A percentile compares a stretch with the other conserved stretches of the same genome.
phyloP scores from a whole-genome alignment of 2,888 invertebrate species.

The Steromphala cineraria region DNA sequence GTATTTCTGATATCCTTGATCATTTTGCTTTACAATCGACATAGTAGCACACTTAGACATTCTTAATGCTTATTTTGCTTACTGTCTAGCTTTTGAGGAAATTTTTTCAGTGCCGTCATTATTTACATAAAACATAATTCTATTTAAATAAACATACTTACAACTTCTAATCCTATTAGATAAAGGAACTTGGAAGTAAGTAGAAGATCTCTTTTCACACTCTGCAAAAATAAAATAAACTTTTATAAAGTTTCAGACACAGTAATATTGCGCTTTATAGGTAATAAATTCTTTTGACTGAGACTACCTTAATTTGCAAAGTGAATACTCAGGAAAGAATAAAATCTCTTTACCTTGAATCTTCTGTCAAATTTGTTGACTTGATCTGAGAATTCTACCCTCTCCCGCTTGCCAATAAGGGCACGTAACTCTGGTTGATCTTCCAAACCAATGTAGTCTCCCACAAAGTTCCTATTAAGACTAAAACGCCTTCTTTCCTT shows the following conservation, averaged over 20 bases:
- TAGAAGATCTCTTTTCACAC: slow-evolving; percentile 80
- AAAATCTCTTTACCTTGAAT: slow-evolving; percentile 78
- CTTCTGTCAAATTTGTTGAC: slow-evolving; percentile 82
- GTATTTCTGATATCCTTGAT: too few relatives aligned
- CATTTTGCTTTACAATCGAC: too few relatives aligned
- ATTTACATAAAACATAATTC: too few relatives aligned
- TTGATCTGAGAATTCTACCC: slow-evolving; percentile 81
- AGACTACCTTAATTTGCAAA: too few relatives aligned
- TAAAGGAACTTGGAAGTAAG: slow-evolving; percentile 80
- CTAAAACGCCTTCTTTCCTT: slow-evolving; percentile 81
- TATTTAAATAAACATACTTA: slow-evolving; percentile 54
- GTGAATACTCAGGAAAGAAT: neutral
- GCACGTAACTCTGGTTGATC: slow-evolving; percentile 79
- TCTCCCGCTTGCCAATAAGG: slow-evolving; percentile 81
- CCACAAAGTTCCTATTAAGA: slow-evolving; percentile 82
- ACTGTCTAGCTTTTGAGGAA: too few relatives aligned
- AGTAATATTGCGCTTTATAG: too few relatives aligned
- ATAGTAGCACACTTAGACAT: too few relatives aligned
- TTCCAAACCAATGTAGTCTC: slow-evolving; percentile 83
- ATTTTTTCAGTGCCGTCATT: too few relatives aligned
- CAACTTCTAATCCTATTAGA: slow-evolving; percentile 81
- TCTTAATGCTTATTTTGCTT: too few relatives aligned
- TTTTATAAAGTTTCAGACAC: too few relatives aligned
- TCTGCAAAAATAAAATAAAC: slow-evolving; percentile 69
- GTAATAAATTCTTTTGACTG: too few relatives aligned